A percentile compares a stretch with the other conserved stretches of the same genome.
Evolutionary conservation across 2,797 vertebrate species (phyloP).

Genomic region (Poeciliopsis paucimaculata): DNA sequence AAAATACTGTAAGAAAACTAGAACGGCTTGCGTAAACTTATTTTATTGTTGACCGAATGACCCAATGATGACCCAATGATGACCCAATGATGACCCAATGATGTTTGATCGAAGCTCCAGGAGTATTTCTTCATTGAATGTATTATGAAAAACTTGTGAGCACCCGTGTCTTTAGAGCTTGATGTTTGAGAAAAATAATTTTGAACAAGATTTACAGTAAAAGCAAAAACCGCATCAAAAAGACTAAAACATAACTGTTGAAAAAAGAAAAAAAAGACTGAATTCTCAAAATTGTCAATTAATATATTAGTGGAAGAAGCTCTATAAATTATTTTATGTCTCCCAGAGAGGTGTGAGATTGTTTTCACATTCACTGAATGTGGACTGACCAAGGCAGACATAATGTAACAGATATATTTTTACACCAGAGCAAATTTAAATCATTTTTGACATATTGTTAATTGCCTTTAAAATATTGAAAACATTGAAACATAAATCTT

Average conservation of each 20-base stretch:
- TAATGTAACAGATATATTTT: neutral
- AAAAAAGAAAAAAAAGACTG: constrained; percentile 71
- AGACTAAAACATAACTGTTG: constrained; percentile 76
- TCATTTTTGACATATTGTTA: neutral
- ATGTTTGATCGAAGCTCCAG: neutral
- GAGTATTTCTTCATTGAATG: constrained; percentile 44
- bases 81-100: neutral
- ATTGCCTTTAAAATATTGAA: neutral
- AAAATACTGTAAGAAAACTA: neutral
- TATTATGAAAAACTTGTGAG: constrained; percentile 67
- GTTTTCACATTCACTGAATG: neutral
- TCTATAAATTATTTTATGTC: neutral
- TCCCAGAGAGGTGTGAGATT: neutral
- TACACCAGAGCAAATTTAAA: neutral
- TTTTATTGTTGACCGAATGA: neutral
- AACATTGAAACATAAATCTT: neutral
- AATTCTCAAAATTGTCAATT: constrained; percentile 65
- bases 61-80: no score
- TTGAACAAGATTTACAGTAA: constrained; percentile 72
- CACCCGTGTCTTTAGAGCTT: constrained; percentile 57
- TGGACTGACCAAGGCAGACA: neutral
- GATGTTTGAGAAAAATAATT: constrained; percentile 72
- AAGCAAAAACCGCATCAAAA: constrained; percentile 43
- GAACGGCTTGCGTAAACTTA: constrained; percentile 11
- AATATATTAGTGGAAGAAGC: constrained; percentile 29